These are phyloP conservation scores for Vultur gryphus DNA, from an alignment of 2,797 vertebrate genomes.

Conservation along the genomic window DNA sequence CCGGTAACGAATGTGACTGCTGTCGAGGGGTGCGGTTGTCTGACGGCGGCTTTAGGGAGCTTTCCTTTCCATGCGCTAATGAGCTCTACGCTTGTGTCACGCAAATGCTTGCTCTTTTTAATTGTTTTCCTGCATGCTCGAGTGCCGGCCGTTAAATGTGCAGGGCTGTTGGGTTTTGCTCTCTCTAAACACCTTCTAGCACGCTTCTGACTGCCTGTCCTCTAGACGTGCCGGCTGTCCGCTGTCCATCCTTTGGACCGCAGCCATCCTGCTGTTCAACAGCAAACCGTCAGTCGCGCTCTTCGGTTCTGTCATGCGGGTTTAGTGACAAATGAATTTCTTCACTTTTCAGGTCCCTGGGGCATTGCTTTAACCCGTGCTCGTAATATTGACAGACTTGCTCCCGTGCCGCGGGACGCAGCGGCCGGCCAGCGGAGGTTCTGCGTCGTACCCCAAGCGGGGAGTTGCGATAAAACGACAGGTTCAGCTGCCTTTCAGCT, in stretches of 20 bases:
- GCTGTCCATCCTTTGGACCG: neutral
- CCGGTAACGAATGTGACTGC: rapidly evolving
- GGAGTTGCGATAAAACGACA: neutral
- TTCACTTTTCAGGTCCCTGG: neutral
- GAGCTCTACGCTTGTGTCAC: neutral
- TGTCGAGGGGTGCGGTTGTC: neutral
- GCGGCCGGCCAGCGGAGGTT: rapidly evolving
- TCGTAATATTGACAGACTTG: rapidly evolving
- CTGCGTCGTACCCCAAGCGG: rapidly evolving
- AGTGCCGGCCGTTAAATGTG: neutral
- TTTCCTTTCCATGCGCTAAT: rapidly evolving
- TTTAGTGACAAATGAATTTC: neutral
- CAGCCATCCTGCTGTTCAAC: neutral
- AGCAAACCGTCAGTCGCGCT: neutral
- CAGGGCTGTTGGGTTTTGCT: neutral
- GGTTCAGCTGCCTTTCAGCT: neutral
- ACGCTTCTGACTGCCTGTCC: rapidly evolving
- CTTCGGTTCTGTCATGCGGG: neutral
- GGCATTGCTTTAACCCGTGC: neutral
- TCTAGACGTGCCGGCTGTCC: neutral
- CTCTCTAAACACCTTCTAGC: neutral
- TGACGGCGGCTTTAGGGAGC: neutral
- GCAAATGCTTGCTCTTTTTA: no score
- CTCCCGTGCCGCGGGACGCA: rapidly evolving
- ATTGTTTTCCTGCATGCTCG: neutral